phyloP scores from a whole-genome alignment of 2,888 invertebrate species.

The Yponomeuta cagnagella region DNA sequence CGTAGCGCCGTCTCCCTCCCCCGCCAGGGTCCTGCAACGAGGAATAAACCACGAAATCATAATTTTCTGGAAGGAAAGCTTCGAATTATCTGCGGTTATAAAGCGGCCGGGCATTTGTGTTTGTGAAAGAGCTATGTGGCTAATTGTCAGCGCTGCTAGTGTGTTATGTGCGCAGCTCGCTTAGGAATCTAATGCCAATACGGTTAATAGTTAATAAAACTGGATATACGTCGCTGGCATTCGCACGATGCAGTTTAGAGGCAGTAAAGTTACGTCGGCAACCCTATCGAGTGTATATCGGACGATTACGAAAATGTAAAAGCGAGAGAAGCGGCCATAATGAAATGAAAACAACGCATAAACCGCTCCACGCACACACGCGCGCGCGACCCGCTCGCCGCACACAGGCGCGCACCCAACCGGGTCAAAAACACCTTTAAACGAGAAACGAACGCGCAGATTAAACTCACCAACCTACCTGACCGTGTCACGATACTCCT shows the following conservation, averaged over 20 bases:
- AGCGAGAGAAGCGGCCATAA: slow-evolving; percentile 67
- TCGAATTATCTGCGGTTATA: slow-evolving; percentile 1
- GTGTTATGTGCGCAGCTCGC: neutral
- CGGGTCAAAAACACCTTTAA: slow-evolving; percentile 74
- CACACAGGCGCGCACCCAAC: slow-evolving; percentile 49
- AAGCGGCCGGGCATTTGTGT: slow-evolving; percentile 18
- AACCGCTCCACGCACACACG: slow-evolving; percentile 50
- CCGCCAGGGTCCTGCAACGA: slow-evolving; percentile 54
- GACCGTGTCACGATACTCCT: slow-evolving; percentile 66
- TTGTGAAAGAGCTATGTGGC: slow-evolving; percentile 1
- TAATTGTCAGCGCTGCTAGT: neutral
- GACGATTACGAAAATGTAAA: slow-evolving; percentile 70
- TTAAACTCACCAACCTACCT: slow-evolving; percentile 37
- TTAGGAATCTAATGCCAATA: neutral
- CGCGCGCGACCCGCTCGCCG: slow-evolving; percentile 22
- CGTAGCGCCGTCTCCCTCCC: slow-evolving; percentile 51
- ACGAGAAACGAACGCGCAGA: slow-evolving; percentile 64
- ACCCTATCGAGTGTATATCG: slow-evolving; percentile 58
- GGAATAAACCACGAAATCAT: slow-evolving; percentile 53
- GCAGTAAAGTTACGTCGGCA: slow-evolving; percentile 29
- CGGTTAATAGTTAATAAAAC: neutral
- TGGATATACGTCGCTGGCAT: neutral
- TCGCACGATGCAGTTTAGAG: neutral
- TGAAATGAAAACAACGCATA: slow-evolving; percentile 67
- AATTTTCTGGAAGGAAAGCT: slow-evolving; percentile 52